A percentile compares a stretch with the other conserved stretches of the same genome.
Conservation (phyloP, 2,113 vertebrate genomes). For the Xyrauchen texanus region DNA sequence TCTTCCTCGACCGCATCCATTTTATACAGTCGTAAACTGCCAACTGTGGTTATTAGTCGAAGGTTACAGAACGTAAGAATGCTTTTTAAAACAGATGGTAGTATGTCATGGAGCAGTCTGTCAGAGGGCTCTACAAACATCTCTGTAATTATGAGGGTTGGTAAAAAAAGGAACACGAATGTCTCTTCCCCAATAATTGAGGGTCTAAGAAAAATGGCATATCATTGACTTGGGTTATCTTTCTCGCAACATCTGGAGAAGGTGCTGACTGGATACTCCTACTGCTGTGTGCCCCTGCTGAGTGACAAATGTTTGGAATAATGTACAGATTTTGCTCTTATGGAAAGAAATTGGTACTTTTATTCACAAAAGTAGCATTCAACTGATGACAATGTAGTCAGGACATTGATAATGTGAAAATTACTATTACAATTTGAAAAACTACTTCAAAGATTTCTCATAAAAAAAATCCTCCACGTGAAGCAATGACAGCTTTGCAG, state of each 20-base stretch:
- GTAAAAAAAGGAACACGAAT: slow-evolving; percentile 35
- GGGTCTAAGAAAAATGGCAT: slow-evolving; percentile 46
- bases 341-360: too few species aligned
- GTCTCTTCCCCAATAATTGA: slow-evolving; percentile 36
- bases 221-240: slow-evolving; percentile 41
- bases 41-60: slow-evolving; percentile 21
- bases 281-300: slow-evolving; percentile 37
- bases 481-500: too few species aligned
- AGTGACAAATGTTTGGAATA: slow-evolving; percentile 35
- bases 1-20: slow-evolving; percentile 25
- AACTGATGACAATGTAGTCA: too few species aligned
- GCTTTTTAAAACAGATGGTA: slow-evolving; percentile 5
- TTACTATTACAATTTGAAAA: too few species aligned
- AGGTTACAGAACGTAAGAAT: neutral
- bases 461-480: too few species aligned
- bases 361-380: too few species aligned
- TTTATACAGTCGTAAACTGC: slow-evolving; percentile 27
- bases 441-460: too few species aligned
- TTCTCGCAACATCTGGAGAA: slow-evolving; percentile 49
- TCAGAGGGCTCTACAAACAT: neutral
- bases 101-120: slow-evolving; percentile 16
- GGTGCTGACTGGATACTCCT: slow-evolving; percentile 43
- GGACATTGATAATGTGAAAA: too few species aligned
- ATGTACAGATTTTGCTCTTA: slow-evolving; percentile 32
- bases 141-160: slow-evolving; percentile 12